Evolutionary conservation across 2,888 invertebrate genomes (phyloP), one percentile per base, ranked within the genome.

Genomic region (Teinopalpus imperialis): DNA sequence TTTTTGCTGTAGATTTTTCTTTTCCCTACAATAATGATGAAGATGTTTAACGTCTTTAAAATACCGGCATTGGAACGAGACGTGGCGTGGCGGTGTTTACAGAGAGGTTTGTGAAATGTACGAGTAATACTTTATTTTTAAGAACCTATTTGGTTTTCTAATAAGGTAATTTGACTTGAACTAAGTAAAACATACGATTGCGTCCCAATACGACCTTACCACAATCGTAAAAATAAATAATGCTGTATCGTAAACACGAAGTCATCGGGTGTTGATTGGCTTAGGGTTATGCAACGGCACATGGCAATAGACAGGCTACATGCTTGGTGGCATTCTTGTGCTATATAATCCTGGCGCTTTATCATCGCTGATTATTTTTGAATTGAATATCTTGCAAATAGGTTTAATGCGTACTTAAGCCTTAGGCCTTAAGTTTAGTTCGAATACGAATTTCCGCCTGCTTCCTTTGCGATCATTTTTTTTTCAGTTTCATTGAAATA

Each of bases 211-310:
- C n/a, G 29, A 16, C 37, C 37, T 37, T 27, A n/a, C 7, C 2
- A 8, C 3, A 21, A 3, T 30, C 18, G 8, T 36, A 36, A 36
- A 39, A 16, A 13, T 43, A 23, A 30, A 24, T 30, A 36, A 43
- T 30, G 24, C 24, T 24, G 6, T 3, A 24, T 23, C 29, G 18
- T 27, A 30, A 12, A 29, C 29, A 9, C 3, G 14, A 14, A 12
- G 24, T 32, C 34, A 31, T 43, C 36, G 30, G 43, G 36, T 36
- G 24, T 36, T 23, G 29, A 36, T 43, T 36, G 36, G 12, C 23
- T 5, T 2, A 1, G 18, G 0, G 14, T 43, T 43, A 26, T 27
- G 6, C 30, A 43, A 43, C 23, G n/a, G 13, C 24, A 43, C 30
- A 43, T 36, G 43, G n/a, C 43, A 43, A 16, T 23, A 43, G 16